phyloP scores from a whole-genome alignment of 2,888 invertebrate species.

The Mamestra brassicae region DNA sequence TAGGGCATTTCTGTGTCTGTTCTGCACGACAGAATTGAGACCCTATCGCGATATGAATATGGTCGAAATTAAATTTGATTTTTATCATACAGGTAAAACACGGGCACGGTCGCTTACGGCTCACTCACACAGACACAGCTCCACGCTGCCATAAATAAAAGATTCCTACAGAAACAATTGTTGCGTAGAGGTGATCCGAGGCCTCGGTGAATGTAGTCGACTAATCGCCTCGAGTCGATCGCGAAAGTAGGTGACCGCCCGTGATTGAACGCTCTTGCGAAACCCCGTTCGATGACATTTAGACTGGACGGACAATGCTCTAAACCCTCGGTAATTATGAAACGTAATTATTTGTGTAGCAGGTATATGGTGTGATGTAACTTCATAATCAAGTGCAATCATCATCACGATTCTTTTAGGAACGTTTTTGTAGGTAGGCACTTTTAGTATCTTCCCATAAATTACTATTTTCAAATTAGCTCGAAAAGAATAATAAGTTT shows the following conservation, averaged over 20 bases:
- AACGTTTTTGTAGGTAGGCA: neutral
- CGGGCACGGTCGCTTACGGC: constrained; percentile 84
- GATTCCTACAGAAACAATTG: constrained; percentile 91
- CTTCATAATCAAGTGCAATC: constrained; percentile 34
- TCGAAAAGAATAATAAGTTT: neutral
- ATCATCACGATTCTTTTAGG: constrained; percentile 28
- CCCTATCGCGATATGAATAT: constrained; percentile 65
- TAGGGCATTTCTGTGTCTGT: constrained; percentile 87
- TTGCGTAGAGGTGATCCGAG: constrained; percentile 90
- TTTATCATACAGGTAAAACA: constrained; percentile 87
- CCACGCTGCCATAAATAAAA: constrained; percentile 90
- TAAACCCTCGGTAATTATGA: constrained; percentile 86
- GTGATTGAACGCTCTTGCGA: constrained; percentile 90
- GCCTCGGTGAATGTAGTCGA: constrained; percentile 89
- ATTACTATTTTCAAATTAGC: neutral
- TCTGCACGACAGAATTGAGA: constrained; percentile 66
- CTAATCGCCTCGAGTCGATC: constrained; percentile 89
- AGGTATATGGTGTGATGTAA: constrained; percentile 51
- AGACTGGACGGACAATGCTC: constrained; percentile 86
- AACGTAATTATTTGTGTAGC: constrained; percentile 75
- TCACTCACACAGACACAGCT: constrained; percentile 83
- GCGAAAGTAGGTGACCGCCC: constrained; percentile 91
- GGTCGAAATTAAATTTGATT: constrained; percentile 68
- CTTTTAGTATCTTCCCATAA: neutral
- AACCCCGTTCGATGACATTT: constrained; percentile 90